Evolutionary conservation across 1,140 invertebrate genomes (phyloP), one percentile per base, ranked within the genome.

Genomic region (Cyrtorhinus lividipennis): DNA sequence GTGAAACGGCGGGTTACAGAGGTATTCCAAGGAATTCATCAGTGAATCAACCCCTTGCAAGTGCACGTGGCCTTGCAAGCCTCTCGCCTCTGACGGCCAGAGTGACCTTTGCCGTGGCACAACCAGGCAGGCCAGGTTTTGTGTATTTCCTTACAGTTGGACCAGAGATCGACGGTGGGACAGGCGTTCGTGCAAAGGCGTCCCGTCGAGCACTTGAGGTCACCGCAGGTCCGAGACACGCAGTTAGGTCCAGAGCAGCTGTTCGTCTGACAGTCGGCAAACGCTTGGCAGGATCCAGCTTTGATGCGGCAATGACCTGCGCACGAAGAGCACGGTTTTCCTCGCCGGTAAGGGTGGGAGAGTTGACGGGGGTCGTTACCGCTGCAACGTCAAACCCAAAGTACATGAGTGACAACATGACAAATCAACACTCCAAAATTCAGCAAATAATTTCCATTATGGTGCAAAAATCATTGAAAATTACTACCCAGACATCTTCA

Each of bases 101-200:
- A 74, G 13, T 75, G 64, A 1, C 79, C 80, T 38, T 76, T 72
- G 30, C 75, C 78, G 44, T 78, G 71, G 69, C 84, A 87, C 1
- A 86, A 73, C 83, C 84, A 86, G 10, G 71, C 67, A 0, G 78
- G 76, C 71, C 78, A 81, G 15, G 77, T 77, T 45, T 71, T 69
- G 57, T 79, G 72, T 12, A 89, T 74, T 58, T 86, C 77, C 44
- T 74, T 74, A 69, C 87, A 90, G 72, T 90, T 90, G 30, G 80
- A 79, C 81, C 81, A 89, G 15, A 80, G 72, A 70, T 89, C 86
- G 25, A 78, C 81, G 61, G 78, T 79, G 10, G 79, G 77, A 71
- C 87, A 90, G 0, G 80, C 70, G 76, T 90, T 90, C 22, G 81
- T 83, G 73, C 88, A 90, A 0, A 90, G 78, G 68, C 79, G 80